Evolutionary conservation across 2,113 vertebrate species (phyloP).

Genomic region (Atlantisia rogersi): DNA sequence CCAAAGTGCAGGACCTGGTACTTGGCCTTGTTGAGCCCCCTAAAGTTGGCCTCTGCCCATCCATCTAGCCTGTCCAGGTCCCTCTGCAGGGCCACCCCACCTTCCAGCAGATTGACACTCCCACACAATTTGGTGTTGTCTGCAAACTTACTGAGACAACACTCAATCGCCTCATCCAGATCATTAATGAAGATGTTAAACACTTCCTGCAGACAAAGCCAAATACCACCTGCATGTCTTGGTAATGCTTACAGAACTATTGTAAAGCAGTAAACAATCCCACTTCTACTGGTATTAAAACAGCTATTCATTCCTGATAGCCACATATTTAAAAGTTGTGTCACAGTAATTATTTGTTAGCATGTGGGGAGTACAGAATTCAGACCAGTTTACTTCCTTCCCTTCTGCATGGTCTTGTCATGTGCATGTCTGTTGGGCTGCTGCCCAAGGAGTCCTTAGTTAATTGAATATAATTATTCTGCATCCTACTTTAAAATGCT

Average conservation of each 20-base stretch:
- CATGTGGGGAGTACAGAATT: not conserved
- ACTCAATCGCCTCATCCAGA: no score
- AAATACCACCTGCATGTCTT: not conserved
- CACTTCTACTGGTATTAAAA: not conserved
- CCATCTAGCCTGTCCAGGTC: no score
- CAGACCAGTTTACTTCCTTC: not conserved
- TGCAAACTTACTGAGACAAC: no score
- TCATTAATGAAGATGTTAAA: no score
- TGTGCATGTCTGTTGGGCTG: conserved; percentile 26
- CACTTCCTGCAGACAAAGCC: not conserved
- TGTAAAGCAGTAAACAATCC: not conserved
- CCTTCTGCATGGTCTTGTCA: not conserved
- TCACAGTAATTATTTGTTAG: not conserved
- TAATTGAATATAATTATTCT: conserved; percentile 76
- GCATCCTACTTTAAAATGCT: conserved; percentile 68
- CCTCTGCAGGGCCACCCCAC: no score
- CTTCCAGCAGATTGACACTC: no score
- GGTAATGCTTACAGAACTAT: not conserved
- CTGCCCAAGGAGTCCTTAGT: conserved; percentile 72
- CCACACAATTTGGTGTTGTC: no score
- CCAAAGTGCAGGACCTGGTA: no score
- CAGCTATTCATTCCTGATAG: not conserved
- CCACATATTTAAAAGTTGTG: not conserved
- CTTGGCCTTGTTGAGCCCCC: no score
- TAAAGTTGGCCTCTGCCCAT: no score